Conservation (phyloP, 2,888 invertebrate genomes). For the Spisula subtruncata region DNA sequence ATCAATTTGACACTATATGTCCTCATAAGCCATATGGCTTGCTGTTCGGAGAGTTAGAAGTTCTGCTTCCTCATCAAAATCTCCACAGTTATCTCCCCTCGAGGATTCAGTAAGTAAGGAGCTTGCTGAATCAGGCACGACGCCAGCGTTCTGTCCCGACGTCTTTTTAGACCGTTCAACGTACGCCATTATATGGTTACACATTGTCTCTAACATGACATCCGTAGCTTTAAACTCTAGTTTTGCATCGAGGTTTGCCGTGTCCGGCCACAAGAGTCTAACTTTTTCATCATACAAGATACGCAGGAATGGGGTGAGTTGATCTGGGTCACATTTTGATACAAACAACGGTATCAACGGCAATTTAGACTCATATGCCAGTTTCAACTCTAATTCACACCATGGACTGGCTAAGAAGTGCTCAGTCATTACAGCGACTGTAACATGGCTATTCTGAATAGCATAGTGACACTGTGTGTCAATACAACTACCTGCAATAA, state of each 20-base stretch:
- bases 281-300: conserved; percentile 23
- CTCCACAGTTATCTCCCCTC: too few species aligned
- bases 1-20: too few species aligned
- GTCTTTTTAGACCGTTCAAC: background rate
- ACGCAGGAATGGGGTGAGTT: background rate
- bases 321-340: background rate
- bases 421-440: conserved; percentile 21
- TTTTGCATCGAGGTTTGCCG: background rate
- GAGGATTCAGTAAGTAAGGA: too few species aligned
- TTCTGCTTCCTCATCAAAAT: too few species aligned
- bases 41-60: too few species aligned
- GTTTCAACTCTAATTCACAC: conserved; percentile 24
- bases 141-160: background rate
- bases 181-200: conserved; percentile 14
- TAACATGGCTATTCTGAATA: conserved; percentile 24
- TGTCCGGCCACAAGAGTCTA: conserved; percentile 23
- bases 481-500: conserved; percentile 27
- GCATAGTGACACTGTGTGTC: background rate
- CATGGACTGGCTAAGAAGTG: conserved; percentile 15
- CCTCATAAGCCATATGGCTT: too few species aligned
- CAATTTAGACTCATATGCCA: background rate
- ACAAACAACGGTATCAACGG: conserved; percentile 27
- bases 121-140: too few species aligned
- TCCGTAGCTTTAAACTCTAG: background rate
- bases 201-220: background rate